These are phyloP conservation scores for Periophthalmodon schlosseri DNA, from an alignment of 2,113 vertebrate genomes.

Conservation along the genomic window DNA sequence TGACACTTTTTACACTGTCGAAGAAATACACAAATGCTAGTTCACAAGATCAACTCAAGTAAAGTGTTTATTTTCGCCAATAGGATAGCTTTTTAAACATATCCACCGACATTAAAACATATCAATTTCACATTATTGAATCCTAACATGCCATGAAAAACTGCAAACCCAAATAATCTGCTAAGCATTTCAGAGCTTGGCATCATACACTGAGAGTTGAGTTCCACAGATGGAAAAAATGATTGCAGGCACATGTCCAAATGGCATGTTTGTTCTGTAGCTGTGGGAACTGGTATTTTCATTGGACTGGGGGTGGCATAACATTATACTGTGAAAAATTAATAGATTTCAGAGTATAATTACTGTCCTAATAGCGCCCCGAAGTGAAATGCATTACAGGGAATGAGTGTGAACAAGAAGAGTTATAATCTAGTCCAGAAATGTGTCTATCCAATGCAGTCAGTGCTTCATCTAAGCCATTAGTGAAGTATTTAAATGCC, in stretches of 20 bases:
- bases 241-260: constrained; percentile 6
- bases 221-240: background rate
- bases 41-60: background rate
- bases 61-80: background rate
- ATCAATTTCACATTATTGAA: constrained; percentile 2
- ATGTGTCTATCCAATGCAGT: background rate
- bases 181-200: constrained; percentile 10
- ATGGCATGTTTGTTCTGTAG: constrained; percentile 15
- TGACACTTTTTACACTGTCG: background rate
- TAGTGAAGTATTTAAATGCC: background rate
- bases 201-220: constrained; percentile 9
- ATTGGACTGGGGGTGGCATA: background rate
- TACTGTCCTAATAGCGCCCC: background rate
- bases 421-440: background rate
- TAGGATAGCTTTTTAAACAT: background rate
- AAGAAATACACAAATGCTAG: background rate
- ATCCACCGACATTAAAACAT: background rate
- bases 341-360: constrained; percentile 14
- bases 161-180: constrained; percentile 15
- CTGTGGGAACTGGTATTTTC: constrained; percentile 13
- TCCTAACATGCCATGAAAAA: background rate
- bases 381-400: background rate
- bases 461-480: background rate
- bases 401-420: background rate
- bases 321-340: constrained; percentile 10